A percentile compares a stretch with the other conserved stretches of the same genome.
These are phyloP conservation scores for Engraulis encrasicolus DNA, from an alignment of 2,113 vertebrate genomes.

Conservation along the genomic window DNA sequence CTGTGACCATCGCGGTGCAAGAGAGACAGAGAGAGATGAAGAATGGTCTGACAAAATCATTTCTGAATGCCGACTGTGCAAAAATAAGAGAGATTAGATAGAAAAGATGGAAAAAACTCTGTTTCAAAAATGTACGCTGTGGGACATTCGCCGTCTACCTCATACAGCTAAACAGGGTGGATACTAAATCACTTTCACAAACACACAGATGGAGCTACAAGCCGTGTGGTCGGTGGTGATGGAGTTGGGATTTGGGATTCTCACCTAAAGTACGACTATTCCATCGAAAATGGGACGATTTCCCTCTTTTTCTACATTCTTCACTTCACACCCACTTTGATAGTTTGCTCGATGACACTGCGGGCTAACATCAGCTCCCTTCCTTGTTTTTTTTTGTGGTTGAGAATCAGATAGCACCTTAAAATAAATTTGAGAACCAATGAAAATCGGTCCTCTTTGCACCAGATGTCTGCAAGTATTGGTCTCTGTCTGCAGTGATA, in stretches of 20 bases:
- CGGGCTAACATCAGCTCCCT: background rate
- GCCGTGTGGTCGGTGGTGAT: background rate
- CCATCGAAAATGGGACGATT: background rate
- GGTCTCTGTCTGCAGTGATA: too few relatives aligned
- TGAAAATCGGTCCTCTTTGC: slow-evolving; percentile 54
- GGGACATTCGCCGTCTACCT: background rate
- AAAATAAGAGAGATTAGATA: background rate
- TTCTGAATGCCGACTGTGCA: slow-evolving; percentile 39
- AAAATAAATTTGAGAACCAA: slow-evolving; percentile 68
- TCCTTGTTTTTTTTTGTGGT: slow-evolving; percentile 32
- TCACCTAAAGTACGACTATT: background rate
- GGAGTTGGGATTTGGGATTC: background rate
- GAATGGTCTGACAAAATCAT: slow-evolving; percentile 4
- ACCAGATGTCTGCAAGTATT: slow-evolving; percentile 57
- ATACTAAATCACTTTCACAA: slow-evolving; percentile 9
- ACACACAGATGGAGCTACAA: background rate
- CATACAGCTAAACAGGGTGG: background rate
- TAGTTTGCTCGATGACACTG: background rate
- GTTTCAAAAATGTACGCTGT: background rate
- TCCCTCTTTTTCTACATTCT: background rate
- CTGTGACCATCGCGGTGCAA: slow-evolving; percentile 51
- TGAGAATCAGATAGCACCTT: slow-evolving; percentile 75
- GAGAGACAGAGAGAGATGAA: slow-evolving; percentile 24
- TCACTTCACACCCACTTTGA: background rate
- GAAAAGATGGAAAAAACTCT: background rate